A percentile compares a stretch with the other conserved stretches of the same genome.
phyloP scores from a whole-genome alignment of 2,888 invertebrate species.

The Hemicrepidius hirtus region DNA sequence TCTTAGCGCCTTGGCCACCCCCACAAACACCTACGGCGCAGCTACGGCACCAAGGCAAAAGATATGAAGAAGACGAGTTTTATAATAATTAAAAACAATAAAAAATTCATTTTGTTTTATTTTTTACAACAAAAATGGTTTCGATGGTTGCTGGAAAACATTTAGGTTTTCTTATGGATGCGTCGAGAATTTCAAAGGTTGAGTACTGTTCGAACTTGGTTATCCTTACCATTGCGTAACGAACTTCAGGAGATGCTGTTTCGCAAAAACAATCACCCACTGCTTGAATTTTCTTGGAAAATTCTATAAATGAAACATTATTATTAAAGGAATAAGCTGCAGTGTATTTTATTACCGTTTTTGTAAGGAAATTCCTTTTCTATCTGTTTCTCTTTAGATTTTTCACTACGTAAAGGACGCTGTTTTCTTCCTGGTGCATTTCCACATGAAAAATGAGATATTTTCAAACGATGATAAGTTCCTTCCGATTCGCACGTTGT shows the following conservation, averaged over 20 bases:
- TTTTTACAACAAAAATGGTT: conserved; percentile 44
- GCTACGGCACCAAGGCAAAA: conserved; percentile 7
- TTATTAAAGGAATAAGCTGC: too few species aligned
- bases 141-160: conserved; percentile 38
- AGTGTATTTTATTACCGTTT: background rate
- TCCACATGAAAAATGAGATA: too few species aligned
- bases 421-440: background rate
- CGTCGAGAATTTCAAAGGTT: conserved; percentile 53
- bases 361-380: background rate
- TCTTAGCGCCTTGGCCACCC: conserved; percentile 53
- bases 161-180: conserved; percentile 44
- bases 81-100: background rate
- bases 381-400: background rate
- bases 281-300: background rate
- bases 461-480: too few species aligned
- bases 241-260: background rate
- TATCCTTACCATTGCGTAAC: conserved; percentile 53
- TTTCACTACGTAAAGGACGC: background rate
- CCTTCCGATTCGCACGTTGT: too few species aligned
- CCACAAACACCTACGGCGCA: conserved; percentile 49
- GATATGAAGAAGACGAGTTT: background rate
- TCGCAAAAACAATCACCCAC: background rate
- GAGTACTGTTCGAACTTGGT: conserved; percentile 52
- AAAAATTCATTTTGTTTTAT: conserved; percentile 5
- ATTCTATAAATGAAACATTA: background rate